Evolutionary conservation across 2,113 vertebrate genomes (phyloP).

Genomic region (Laterallus jamaicensis): DNA sequence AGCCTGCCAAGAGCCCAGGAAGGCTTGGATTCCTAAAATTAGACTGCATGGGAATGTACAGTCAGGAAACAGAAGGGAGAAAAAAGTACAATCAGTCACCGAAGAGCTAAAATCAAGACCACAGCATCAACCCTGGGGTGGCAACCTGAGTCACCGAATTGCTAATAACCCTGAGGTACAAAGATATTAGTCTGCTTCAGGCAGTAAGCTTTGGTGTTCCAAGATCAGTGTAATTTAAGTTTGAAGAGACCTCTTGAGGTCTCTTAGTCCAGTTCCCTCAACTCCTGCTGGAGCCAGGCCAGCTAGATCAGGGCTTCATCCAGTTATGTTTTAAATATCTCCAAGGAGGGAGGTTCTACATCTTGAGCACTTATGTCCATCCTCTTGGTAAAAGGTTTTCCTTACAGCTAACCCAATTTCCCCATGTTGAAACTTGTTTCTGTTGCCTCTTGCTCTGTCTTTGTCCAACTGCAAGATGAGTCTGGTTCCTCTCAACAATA

Average conservation of each 20-base stretch:
- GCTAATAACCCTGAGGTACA: not conserved
- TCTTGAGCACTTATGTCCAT: not conserved
- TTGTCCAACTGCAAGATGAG: not conserved
- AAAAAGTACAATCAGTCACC: accelerated
- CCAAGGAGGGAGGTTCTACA: not conserved
- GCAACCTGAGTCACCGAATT: not conserved
- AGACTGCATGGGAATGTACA: not conserved
- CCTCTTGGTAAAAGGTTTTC: not conserved
- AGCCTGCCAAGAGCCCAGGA: not conserved
- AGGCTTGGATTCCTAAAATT: not conserved
- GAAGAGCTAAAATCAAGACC: not conserved
- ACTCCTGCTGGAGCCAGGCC: not conserved
- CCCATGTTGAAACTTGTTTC: not conserved
- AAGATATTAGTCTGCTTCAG: not conserved
- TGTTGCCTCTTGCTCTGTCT: not conserved
- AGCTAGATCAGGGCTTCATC: not conserved
- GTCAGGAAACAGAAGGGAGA: not conserved
- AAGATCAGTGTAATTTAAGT: not conserved
- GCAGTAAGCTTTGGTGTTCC: not conserved
- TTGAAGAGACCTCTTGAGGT: not conserved
- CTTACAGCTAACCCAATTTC: not conserved
- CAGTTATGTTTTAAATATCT: not conserved
- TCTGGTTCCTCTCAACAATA: not conserved
- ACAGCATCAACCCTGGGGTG: not conserved
- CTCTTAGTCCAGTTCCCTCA: not conserved